Conservation (phyloP, 2,797 vertebrate species). For the Astyanax mexicanus region DNA sequence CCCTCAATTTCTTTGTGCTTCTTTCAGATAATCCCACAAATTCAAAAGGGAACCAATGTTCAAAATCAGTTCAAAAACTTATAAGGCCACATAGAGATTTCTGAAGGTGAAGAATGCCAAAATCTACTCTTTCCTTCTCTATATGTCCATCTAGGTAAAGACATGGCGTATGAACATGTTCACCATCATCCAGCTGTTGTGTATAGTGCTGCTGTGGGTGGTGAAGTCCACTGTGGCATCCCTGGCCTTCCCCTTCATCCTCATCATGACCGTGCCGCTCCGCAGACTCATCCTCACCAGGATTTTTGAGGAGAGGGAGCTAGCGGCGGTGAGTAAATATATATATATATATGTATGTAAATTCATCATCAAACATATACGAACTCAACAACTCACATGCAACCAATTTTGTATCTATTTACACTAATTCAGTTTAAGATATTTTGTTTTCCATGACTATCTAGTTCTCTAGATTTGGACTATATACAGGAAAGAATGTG, state of each 20-base stretch:
- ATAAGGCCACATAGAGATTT: too few relatives aligned
- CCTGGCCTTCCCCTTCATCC: constrained; percentile 95
- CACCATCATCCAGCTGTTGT: constrained; percentile 92
- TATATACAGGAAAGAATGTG: too few relatives aligned
- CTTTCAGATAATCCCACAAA: neutral
- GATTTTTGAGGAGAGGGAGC: constrained; percentile 95
- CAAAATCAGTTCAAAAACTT: neutral
- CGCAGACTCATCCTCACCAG: constrained; percentile 89
- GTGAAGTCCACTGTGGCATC: constrained; percentile 95
- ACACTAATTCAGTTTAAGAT: too few relatives aligned
- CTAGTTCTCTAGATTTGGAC: too few relatives aligned
- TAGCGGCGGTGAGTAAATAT: constrained; percentile 86
- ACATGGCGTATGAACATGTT: constrained; percentile 99
- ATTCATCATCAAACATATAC: too few relatives aligned
- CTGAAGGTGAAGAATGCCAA: too few relatives aligned
- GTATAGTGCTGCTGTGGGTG: constrained; percentile 94
- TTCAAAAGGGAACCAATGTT: neutral
- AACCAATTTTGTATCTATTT: too few relatives aligned
- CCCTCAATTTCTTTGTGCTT: constrained; percentile 16
- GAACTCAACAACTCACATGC: too few relatives aligned
- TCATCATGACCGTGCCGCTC: constrained; percentile 97
- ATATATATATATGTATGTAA: too few relatives aligned
- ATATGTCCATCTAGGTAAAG: constrained; percentile 85
- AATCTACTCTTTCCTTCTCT: neutral
- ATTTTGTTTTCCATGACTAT: too few relatives aligned